Evolutionary conservation across 1,140 invertebrate species (phyloP).

Genomic region (Andrena cerasifolii): DNA sequence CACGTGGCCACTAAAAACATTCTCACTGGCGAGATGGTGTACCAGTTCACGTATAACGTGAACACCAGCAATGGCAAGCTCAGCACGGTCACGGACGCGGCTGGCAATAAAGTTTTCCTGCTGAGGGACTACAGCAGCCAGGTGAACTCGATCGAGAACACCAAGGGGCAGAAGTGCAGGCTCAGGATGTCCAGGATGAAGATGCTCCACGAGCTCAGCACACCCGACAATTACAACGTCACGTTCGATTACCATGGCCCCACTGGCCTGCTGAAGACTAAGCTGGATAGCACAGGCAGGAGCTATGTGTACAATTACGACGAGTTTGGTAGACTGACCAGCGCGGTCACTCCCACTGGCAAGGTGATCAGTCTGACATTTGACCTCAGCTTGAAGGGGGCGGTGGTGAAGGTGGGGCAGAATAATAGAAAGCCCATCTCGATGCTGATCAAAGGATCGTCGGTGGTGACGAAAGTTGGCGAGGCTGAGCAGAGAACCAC

Average conservation of each 20-base stretch:
- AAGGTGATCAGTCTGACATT: conserved; percentile 93
- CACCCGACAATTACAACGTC: conserved; percentile 95
- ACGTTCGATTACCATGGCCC: conserved; percentile 96
- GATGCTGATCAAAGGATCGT: conserved; percentile 93
- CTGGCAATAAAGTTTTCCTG: conserved; percentile 96
- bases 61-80: conserved; percentile 98
- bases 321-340: conserved; percentile 94
- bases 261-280: conserved; percentile 93
- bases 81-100: conserved; percentile 94
- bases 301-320: conserved; percentile 98
- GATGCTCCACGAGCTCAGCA: conserved; percentile 93
- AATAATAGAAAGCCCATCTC: conserved; percentile 91
- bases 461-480: conserved; percentile 90
- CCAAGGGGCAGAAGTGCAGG: conserved; percentile 95
- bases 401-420: conserved; percentile 91
- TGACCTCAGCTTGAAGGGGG: conserved; percentile 93
- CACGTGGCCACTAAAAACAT: conserved; percentile 96
- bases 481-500: conserved; percentile 91
- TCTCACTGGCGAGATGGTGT: conserved; percentile 94
- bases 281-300: conserved; percentile 94
- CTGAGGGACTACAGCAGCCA: conserved; percentile 93
- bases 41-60: conserved; percentile 97
- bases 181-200: conserved; percentile 94
- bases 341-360: conserved; percentile 95
- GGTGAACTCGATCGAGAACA: conserved; percentile 97